Evolutionary conservation across 2,888 invertebrate genomes (phyloP).

Genomic region (Rhagophthalmus giganteus): DNA sequence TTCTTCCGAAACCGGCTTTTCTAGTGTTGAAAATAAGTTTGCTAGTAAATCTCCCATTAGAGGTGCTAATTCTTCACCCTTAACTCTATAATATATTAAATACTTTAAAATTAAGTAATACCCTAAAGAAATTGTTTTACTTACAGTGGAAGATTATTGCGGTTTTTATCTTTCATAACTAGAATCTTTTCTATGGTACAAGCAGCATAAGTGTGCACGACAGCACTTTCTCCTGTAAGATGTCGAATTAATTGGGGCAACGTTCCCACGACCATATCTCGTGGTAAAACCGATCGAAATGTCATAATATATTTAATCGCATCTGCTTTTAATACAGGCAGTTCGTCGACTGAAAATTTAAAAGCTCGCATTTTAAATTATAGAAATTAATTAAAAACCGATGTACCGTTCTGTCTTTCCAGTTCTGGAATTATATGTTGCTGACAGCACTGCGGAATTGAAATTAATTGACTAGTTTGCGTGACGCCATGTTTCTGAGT

Average conservation of each 20-base stretch:
- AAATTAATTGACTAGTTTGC: conserved; percentile 85
- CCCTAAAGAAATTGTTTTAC: no score
- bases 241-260: conserved; percentile 80
- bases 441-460: conserved; percentile 86
- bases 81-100: conserved; percentile 56
- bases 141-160: conserved; percentile 60
- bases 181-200: conserved; percentile 88
- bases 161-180: conserved; percentile 65
- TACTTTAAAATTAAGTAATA: no score
- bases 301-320: conserved; percentile 96
- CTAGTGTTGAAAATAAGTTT: conserved; percentile 76
- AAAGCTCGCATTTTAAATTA: no score
- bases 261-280: conserved; percentile 72
- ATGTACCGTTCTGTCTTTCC: conserved; percentile 67
- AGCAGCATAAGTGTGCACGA: conserved; percentile 95
- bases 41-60: conserved; percentile 70
- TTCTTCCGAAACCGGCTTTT: conserved; percentile 76
- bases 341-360: conserved; percentile 71
- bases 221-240: conserved; percentile 74
- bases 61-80: conserved; percentile 65
- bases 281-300: conserved; percentile 87
- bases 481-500: conserved; percentile 92
- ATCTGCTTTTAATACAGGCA: conserved; percentile 94
- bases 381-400: neutral
- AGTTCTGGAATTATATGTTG: conserved; percentile 87